These are phyloP conservation scores for Nebria ingens DNA, from an alignment of 1,140 invertebrate genomes.

Conservation along the genomic window DNA sequence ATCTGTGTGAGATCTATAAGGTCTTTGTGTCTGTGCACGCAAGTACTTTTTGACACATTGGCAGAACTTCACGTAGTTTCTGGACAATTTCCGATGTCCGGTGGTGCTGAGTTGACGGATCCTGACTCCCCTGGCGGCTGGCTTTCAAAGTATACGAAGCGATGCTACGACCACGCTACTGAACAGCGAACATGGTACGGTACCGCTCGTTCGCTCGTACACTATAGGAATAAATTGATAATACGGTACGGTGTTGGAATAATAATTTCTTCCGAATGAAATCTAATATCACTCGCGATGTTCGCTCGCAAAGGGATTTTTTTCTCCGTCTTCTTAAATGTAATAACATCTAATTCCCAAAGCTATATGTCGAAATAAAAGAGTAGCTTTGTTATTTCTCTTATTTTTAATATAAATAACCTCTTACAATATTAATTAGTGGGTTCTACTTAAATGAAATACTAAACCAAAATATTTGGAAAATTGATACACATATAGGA, in stretches of 20 bases:
- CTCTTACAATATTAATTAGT: too few relatives aligned
- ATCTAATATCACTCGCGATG: not conserved
- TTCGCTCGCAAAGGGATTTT: not conserved
- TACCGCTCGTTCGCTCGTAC: not conserved
- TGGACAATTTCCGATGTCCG: slow-evolving; percentile 8
- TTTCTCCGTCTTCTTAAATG: too few relatives aligned
- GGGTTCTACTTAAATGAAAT: too few relatives aligned
- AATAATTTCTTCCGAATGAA: not conserved
- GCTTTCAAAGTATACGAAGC: slow-evolving; percentile 5
- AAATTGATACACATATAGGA: too few relatives aligned
- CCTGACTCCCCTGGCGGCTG: not conserved
- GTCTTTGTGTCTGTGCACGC: too few relatives aligned
- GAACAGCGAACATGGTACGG: not conserved
- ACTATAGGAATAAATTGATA: slow-evolving; percentile 7
- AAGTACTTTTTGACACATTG: not conserved
- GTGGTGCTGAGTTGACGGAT: slow-evolving; percentile 4
- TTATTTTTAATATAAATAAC: too few relatives aligned
- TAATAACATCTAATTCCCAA: not conserved
- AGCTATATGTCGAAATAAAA: too few relatives aligned
- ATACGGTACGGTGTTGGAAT: not conserved
- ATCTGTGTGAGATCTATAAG: too few relatives aligned
- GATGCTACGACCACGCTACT: not conserved
- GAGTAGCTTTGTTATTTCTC: too few relatives aligned
- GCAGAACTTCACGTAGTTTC: not conserved
- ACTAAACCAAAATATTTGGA: too few relatives aligned